These are phyloP conservation scores for Lycocerus yunnanus DNA, from an alignment of 2,888 invertebrate species.

Conservation along the genomic window DNA sequence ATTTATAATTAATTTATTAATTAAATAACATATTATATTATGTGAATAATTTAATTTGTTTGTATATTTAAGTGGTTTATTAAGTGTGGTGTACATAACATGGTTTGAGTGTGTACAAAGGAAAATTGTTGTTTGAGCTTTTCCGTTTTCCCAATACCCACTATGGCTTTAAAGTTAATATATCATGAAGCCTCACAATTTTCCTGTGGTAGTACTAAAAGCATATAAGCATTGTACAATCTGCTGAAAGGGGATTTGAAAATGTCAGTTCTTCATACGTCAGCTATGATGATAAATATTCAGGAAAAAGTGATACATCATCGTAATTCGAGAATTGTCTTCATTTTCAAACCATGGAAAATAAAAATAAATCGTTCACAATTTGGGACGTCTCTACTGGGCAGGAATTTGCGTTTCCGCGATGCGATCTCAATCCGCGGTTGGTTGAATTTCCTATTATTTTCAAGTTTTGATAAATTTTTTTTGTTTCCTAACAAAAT, in stretches of 20 bases:
- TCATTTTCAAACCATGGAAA: constrained; percentile 31
- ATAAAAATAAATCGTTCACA: constrained; percentile 38
- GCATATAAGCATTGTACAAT: constrained; percentile 2
- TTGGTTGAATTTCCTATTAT: constrained; percentile 24
- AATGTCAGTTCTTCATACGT: constrained; percentile 12
- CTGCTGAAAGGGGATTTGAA: constrained; percentile 13
- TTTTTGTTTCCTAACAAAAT: background rate
- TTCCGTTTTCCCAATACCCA: background rate
- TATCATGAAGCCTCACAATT: background rate
- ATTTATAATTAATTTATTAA: too few relatives aligned
- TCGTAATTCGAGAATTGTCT: constrained; percentile 34
- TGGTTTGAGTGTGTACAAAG: background rate
- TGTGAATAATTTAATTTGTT: too few relatives aligned
- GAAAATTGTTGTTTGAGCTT: background rate
- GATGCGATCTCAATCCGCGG: constrained; percentile 20
- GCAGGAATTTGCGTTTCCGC: constrained; percentile 19
- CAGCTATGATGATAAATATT: constrained; percentile 16
- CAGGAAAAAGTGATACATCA: constrained; percentile 34
- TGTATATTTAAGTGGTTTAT: background rate
- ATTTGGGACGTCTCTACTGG: constrained; percentile 23
- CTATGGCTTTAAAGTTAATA: background rate
- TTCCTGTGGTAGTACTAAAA: background rate
- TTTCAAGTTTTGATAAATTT: background rate
- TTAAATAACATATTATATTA: too few relatives aligned
- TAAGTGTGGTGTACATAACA: background rate